These are phyloP conservation scores for Hyposoter didymator DNA, from an alignment of 2,888 invertebrate species.

Conservation along the genomic window DNA sequence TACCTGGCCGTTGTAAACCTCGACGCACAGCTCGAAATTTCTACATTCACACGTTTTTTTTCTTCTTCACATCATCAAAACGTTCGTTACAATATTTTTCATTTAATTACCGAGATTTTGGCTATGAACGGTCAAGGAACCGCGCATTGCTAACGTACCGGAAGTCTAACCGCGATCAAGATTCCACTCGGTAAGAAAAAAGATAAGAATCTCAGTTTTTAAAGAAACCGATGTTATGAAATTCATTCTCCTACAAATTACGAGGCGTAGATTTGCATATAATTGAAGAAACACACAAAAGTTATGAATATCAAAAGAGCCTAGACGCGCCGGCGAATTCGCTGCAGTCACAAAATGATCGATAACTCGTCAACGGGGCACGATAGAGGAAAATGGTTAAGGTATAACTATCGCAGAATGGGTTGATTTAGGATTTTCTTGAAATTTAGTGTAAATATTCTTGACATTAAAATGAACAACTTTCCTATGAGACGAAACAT, in stretches of 20 bases:
- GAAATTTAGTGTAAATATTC: too few relatives aligned
- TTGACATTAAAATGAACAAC: too few relatives aligned
- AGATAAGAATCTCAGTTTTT: slow-evolving; percentile 10
- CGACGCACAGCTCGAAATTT: background rate
- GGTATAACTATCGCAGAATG: too few relatives aligned
- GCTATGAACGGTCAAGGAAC: background rate
- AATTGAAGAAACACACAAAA: background rate
- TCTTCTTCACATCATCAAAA: background rate
- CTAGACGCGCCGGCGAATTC: background rate
- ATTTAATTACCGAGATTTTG: background rate
- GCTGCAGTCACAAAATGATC: background rate
- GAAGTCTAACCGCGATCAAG: slow-evolving; percentile 53
- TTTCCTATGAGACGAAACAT: too few relatives aligned
- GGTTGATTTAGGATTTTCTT: too few relatives aligned
- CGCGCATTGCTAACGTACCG: slow-evolving; percentile 1
- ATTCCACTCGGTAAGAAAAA: slow-evolving; percentile 18
- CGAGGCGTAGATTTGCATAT: background rate
- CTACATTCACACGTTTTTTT: background rate
- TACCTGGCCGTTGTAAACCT: background rate
- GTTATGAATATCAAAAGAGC: background rate
- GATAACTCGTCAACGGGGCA: background rate
- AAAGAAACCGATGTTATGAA: background rate
- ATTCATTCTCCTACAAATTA: background rate
- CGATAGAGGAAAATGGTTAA: background rate
- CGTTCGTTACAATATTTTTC: background rate